phyloP scores from a whole-genome alignment of 1,140 invertebrate genomes.

The Hypsibius dujardini region DNA sequence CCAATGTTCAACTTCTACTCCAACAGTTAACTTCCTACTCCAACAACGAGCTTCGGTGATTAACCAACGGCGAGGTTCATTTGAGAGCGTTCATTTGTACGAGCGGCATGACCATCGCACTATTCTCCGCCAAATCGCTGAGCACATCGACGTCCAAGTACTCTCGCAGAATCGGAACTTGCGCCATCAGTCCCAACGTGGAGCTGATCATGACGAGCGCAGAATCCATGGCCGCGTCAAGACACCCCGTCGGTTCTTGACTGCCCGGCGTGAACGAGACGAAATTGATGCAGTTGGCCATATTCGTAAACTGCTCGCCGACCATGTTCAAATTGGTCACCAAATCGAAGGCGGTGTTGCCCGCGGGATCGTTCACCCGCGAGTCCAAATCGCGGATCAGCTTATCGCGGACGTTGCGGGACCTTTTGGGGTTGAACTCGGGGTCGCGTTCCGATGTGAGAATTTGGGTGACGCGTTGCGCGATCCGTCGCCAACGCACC shows the following conservation, averaged over 20 bases:
- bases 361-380: not conserved
- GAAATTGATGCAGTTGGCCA: not conserved
- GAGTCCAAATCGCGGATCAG: not conserved
- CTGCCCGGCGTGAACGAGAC: not conserved
- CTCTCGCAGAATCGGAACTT: not conserved
- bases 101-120: not conserved
- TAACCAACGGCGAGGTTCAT: no score
- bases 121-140: not conserved
- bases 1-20: no score
- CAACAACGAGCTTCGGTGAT: no score
- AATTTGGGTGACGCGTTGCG: not conserved
- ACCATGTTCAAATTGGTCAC: not conserved
- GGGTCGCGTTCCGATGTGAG: not conserved
- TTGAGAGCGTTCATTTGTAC: not conserved
- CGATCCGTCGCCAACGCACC: not conserved
- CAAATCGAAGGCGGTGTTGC: not conserved
- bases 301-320: not conserved
- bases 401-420: constrained; percentile 2
- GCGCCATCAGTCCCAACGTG: not conserved
- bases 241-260: not conserved
- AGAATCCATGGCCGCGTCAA: not conserved
- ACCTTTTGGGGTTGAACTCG: not conserved
- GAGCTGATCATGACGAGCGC: not conserved
- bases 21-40: no score
- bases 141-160: not conserved